Evolutionary conservation across 2,888 invertebrate genomes (phyloP), one percentile per base, ranked within the genome.

Genomic region (Unio delphinus): DNA sequence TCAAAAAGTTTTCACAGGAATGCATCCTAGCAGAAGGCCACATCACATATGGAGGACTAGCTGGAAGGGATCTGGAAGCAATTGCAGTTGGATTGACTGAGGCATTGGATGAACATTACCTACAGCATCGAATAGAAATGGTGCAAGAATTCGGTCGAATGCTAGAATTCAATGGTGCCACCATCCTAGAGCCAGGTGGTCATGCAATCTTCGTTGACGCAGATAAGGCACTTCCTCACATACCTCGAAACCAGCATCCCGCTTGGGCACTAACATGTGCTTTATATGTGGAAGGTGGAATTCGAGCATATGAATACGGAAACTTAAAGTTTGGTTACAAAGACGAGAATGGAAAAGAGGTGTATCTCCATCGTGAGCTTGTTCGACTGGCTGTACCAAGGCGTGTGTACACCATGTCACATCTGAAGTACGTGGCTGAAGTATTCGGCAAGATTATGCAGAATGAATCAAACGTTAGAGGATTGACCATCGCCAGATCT

Each of bases 11-110:
- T n/a, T 23, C 59, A 26, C 17, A 59, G 18, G 59, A 59, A 26
- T n/a, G n/a, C 26, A 4, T 59, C n/a, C 59, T 59, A 3, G 26
- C 23, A 11, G 59, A 59, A 26, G 59, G 59, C 11, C 26, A 59
- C 20, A 59, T 59, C 11, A 59, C 59, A 26, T 59, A 59, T 59
- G 59, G 59, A n/a, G 59, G 59, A 23, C 26, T 59, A 15, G n/a
- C 59, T 59, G 59, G 59, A 59, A 15, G 59, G 15, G 59, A 59
- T 18, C 8, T 59, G 59, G 26, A 59, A 3, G 59, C 59, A 59
- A 59, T 59, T n/a, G 59, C 59, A n/a, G 59, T 59, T 59, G 59
- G 59, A 11, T 26, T 59, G n/a, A n/a, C n/a, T 23, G 59, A 59
- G 26, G 59, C 59, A 11, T 23, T 59, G 23, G 59, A 59, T 59